A percentile compares a stretch with the other conserved stretches of the same genome.
Conservation (phyloP, 1,140 invertebrate genomes). For the Heliconius nattereri region DNA sequence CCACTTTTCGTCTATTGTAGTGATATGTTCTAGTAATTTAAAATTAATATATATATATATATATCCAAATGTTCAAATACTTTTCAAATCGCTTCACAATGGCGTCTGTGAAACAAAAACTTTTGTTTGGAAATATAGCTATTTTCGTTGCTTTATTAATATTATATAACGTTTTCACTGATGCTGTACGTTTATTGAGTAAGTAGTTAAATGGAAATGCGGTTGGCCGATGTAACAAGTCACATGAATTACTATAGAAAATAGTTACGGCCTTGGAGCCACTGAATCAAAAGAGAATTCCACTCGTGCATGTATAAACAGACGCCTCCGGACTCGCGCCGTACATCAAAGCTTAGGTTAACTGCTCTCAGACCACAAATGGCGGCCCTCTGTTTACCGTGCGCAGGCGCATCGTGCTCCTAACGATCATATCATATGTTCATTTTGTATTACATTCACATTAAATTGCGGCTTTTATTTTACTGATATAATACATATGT, state of each 20-base stretch:
- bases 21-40: too few species aligned
- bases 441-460: background rate
- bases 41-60: too few species aligned
- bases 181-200: background rate
- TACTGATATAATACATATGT: too few species aligned
- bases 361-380: conserved; percentile 32
- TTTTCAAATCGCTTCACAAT: background rate
- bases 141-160: background rate
- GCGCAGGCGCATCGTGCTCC: conserved; percentile 18
- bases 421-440: background rate
- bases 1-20: too few species aligned
- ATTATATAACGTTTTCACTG: background rate
- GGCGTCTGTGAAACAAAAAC: background rate
- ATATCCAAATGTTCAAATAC: too few species aligned
- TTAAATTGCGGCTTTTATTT: background rate
- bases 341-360: conserved; percentile 45
- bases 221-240: conserved; percentile 4
- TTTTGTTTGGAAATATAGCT: background rate
- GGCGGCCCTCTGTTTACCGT: conserved; percentile 33
- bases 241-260: conserved; percentile 38
- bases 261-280: conserved; percentile 41
- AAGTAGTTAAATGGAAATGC: conserved; percentile 13
- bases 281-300: conserved; percentile 46
- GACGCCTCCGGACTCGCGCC: conserved; percentile 35
- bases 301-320: conserved; percentile 38